Evolutionary conservation across 2,888 invertebrate species (phyloP).

Genomic region (Serripes groenlandicus): DNA sequence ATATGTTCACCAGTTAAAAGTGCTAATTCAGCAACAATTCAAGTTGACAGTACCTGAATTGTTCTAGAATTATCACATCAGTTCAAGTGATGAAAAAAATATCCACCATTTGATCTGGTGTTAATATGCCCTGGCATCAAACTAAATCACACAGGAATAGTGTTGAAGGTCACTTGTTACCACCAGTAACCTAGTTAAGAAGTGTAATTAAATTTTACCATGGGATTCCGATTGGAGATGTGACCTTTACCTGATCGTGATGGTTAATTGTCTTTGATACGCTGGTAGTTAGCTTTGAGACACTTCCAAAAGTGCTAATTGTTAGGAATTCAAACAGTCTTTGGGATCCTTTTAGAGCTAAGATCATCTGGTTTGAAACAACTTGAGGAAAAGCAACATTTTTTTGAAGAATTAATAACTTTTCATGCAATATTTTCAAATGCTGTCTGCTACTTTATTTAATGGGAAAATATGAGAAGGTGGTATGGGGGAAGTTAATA

Average conservation of each 20-base stretch:
- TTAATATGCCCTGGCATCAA: background rate
- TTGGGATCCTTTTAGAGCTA: too few relatives aligned
- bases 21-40: constrained; percentile 8
- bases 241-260: constrained; percentile 16
- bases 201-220: constrained; percentile 24
- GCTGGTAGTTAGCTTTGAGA: too few relatives aligned
- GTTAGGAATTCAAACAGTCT: too few relatives aligned
- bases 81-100: constrained; percentile 4
- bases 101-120: constrained; percentile 1
- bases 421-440: too few relatives aligned
- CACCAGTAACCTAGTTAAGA: constrained; percentile 7
- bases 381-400: too few relatives aligned
- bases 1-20: constrained; percentile 7
- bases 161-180: constrained; percentile 22
- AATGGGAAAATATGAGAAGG: too few relatives aligned
- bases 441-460: too few relatives aligned
- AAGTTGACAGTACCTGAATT: too few relatives aligned
- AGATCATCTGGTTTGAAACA: too few relatives aligned
- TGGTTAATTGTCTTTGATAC: too few relatives aligned
- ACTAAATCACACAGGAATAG: constrained; percentile 1
- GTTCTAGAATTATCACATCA: constrained; percentile 4
- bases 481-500: background rate
- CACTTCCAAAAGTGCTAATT: too few relatives aligned
- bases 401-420: too few relatives aligned
- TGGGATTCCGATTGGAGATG: constrained; percentile 2